Evolutionary conservation across 64 coral and sea anemone genomes (phyloP).

Genomic region (Hydrozoanthus tunicans): DNA sequence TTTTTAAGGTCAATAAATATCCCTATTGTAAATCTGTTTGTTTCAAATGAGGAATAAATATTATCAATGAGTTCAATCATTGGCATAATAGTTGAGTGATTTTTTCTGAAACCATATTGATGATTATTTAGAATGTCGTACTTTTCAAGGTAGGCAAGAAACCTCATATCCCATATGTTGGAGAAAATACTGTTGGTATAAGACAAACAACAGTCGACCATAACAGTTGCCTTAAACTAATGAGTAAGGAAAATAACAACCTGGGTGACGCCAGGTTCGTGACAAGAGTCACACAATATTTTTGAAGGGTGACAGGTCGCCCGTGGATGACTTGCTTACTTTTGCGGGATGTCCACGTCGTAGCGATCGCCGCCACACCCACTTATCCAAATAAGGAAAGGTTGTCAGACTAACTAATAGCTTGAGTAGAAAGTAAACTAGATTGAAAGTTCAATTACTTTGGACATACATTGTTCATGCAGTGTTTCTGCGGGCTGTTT

Average conservation of each 20-base stretch:
- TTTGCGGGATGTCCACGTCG: constrained; percentile 88
- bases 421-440: no score
- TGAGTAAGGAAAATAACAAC: constrained; percentile 99
- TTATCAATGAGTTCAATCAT: constrained; percentile 39
- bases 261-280: constrained; percentile 99
- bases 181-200: neutral
- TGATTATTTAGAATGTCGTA: constrained; percentile 43
- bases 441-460: no score
- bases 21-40: constrained; percentile 43
- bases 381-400: neutral
- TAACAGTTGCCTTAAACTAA: constrained; percentile 93
- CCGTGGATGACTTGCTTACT: constrained; percentile 93
- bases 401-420: no score
- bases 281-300: constrained; percentile 84
- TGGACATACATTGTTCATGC: no score
- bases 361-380: constrained; percentile 64
- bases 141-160: constrained; percentile 12
- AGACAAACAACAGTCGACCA: rapidly evolving
- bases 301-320: constrained; percentile 72
- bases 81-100: constrained; percentile 5
- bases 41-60: constrained; percentile 40
- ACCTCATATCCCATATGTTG: constrained; percentile 31
- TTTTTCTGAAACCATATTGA: constrained; percentile 41
- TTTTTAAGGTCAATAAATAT: constrained; percentile 46
- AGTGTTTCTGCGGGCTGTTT: no score